phyloP scores from a whole-genome alignment of 2,888 invertebrate genomes.

The Drosophila hamatofila region DNA sequence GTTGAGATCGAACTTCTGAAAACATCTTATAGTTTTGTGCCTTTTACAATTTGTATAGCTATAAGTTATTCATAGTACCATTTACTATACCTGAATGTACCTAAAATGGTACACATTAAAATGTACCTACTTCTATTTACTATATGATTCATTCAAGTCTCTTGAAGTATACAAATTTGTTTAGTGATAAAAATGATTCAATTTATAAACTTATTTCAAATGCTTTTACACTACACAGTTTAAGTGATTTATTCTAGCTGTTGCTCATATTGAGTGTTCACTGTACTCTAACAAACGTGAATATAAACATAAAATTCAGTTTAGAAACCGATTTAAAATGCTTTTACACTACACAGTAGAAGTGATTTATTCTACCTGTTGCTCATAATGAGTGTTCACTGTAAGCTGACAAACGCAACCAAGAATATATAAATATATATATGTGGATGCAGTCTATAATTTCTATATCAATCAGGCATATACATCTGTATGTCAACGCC shows the following conservation, averaged over 20 bases:
- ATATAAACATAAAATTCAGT: no score
- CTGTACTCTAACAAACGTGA: background rate
- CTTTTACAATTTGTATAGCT: no score
- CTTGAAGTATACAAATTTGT: background rate
- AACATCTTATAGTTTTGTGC: no score
- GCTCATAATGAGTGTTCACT: background rate
- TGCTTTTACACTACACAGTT: background rate
- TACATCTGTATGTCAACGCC: no score
- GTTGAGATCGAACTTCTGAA: background rate
- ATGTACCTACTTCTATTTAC: background rate
- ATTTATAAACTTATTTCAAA: background rate
- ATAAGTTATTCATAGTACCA: no score
- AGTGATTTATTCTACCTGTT: background rate
- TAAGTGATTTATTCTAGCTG: background rate
- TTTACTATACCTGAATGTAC: background rate
- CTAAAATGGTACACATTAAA: background rate
- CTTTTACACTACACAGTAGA: background rate
- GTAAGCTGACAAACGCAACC: background rate
- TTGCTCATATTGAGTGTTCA: background rate
- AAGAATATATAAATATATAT: background rate
- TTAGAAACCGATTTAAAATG: no score
- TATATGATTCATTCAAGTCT: background rate
- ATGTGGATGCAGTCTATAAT: no score
- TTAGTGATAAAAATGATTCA: background rate
- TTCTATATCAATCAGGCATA: background rate